phyloP scores from a whole-genome alignment of 2,113 vertebrate genomes.

The Channa maculata region DNA sequence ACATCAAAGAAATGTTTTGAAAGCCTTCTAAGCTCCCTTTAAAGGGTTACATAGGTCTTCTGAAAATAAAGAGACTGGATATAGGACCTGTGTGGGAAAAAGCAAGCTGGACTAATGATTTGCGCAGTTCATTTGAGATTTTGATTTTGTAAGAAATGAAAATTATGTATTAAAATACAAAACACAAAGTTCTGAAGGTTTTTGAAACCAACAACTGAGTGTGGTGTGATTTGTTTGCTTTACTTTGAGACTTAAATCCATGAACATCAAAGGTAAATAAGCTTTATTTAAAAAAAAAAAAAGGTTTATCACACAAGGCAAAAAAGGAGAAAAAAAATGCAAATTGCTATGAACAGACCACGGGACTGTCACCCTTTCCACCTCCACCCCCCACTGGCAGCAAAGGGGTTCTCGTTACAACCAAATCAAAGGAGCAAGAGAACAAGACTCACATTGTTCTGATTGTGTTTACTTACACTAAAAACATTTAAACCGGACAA shows the following conservation, averaged over 20 bases:
- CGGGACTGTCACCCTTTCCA: conserved; percentile 65
- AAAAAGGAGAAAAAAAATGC: conserved; percentile 90
- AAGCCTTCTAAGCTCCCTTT: conserved; percentile 79
- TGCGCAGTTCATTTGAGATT: conserved; percentile 35
- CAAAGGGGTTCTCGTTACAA: conserved; percentile 91
- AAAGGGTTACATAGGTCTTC: conserved; percentile 74
- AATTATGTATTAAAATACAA: conserved; percentile 11
- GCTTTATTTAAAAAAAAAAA: conserved; percentile 93
- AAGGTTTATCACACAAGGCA: conserved; percentile 93
- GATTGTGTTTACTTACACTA: conserved; percentile 79
- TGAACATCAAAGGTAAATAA: conserved; percentile 78
- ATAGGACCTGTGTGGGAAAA: conserved; percentile 77
- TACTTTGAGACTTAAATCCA: background rate
- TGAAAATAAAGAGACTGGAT: conserved; percentile 63
- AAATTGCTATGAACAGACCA: conserved; percentile 94
- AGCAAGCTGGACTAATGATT: conserved; percentile 52
- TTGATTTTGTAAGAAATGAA: conserved; percentile 33
- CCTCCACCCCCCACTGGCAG: conserved; percentile 78
- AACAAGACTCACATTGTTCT: conserved; percentile 80
- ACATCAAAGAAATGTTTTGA: conserved; percentile 81
- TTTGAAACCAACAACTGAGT: background rate
- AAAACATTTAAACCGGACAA: conserved; percentile 74
- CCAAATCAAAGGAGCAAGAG: conserved; percentile 86
- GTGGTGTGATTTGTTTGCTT: background rate
- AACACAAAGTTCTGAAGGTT: background rate